Evolutionary conservation across 30 jellyfish, hydroid and myxozoan species (phyloP), one percentile per base, ranked within the genome.

Genomic region (Turritopsis dohrnii): DNA sequence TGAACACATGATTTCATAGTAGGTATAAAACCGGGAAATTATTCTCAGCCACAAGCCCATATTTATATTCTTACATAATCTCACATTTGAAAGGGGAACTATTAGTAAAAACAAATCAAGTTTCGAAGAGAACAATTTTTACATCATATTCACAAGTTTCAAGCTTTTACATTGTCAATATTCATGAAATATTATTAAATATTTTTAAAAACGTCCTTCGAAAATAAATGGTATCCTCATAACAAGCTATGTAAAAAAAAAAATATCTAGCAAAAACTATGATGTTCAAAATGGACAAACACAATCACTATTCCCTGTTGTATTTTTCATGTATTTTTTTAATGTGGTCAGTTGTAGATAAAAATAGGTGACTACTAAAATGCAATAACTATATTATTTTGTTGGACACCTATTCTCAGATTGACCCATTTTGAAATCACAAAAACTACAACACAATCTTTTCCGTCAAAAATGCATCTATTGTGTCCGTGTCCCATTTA

Each of bases 401-500:
- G 13, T 41, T 13, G 13, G 5, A 41, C 5, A 41, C 9, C 9
- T 41, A 41, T 41, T 41, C 60, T 41, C 13, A 3, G 13, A 41
- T 5, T 13, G 13, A 41, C 60, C 60, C 60, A 41, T 41, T 16
- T 5, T 69, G 8, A 22, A 1, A 1, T 22, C 28, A 1, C 28
- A 3, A 72, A n/a, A 41, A 72, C 71, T 84, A 89, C 53, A 85
- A 23, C 65, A 75, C 80, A 21, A 92, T 82, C 80, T 92, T 92
- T 79, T 92, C 98, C 54, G 29, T 88, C 53, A 92, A 74, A 82
- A 92, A 92, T 81, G 88, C 96, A 79, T 85, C 98, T 8, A 92
- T 86, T 18, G 98, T 92, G 71, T 92, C 96, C 71, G 98, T 92
- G 88, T 92, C 98, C 98, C 98, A 92, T 83, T 92, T 92, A 75